Evolutionary conservation across 2,797 vertebrate genomes (phyloP).

Genomic region (Anabas testudineus): DNA sequence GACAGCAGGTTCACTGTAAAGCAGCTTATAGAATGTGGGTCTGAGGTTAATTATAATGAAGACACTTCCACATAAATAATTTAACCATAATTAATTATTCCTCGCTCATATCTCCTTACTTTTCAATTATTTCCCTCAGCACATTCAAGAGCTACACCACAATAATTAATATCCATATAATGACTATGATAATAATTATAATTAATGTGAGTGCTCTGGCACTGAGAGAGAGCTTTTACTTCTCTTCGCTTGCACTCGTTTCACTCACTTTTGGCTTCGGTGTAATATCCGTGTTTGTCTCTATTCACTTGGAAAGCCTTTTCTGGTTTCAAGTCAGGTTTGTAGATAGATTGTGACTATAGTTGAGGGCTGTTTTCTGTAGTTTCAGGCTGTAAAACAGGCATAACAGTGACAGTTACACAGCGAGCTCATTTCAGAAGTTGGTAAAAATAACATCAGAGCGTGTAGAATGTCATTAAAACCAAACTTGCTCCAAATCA

Average conservation of each 20-base stretch:
- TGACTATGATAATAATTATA: conserved; percentile 47
- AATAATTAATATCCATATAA: conserved; percentile 63
- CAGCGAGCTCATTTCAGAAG: conserved; percentile 53
- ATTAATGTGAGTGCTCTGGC: conserved; percentile 47
- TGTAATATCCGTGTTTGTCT: conserved; percentile 8
- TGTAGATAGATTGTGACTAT: conserved; percentile 10
- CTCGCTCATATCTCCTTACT: conserved; percentile 53
- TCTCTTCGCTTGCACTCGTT: neutral
- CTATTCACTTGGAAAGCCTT: neutral
- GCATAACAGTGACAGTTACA: conserved; percentile 22
- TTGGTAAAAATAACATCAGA: conserved; percentile 67
- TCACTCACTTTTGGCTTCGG: conserved; percentile 2
- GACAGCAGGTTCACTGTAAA: conserved; percentile 44
- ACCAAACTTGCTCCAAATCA: conserved; percentile 62
- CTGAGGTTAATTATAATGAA: conserved; percentile 66
- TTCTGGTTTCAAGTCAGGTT: neutral
- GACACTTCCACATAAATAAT: conserved; percentile 60
- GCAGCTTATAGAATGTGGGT: conserved; percentile 46
- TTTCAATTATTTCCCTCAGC: conserved; percentile 67
- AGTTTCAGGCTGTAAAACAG: neutral
- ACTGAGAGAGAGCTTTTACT: conserved; percentile 12
- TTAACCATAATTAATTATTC: conserved; percentile 66
- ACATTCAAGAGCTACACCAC: conserved; percentile 47
- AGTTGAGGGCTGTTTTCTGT: conserved; percentile 14
- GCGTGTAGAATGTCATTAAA: conserved; percentile 67